Evolutionary conservation across 1,140 invertebrate genomes (phyloP), one percentile per base, ranked within the genome.

Genomic region (Trypoxylus dichotomus): DNA sequence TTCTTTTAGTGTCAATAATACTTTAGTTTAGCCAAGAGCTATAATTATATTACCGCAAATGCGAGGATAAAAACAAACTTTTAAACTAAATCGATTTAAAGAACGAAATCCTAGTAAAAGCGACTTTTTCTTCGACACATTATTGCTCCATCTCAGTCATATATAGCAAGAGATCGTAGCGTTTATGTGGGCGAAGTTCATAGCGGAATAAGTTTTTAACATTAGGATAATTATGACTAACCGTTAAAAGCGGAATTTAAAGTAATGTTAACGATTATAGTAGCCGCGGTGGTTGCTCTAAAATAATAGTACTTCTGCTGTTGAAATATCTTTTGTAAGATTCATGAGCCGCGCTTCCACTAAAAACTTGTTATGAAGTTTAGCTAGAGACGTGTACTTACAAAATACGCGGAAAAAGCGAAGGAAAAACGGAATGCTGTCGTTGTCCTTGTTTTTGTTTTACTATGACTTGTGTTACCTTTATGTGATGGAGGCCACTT

Each of bases 311-410:
- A 54, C n/a, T 54, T n/a, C 47, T 54, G 15, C n/a, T 15, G 47
- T 5, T 54, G 15, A 54, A 54, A 54, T 19, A 54, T 54, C 2
- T 19, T 54, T 54, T 15, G 47, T n/a, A 54, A 54, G 47, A 54
- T 54, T 54, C 47, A 54, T 54, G 13, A 5, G 47, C 47, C 15
- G 15, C 47, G 2, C 19, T 19, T 15, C 47, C 47, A 54, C 19
- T 54, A 54, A 54, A 54, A 54, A 54, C 47, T 54, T 54, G 47
- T 54, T 54, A 54, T 54, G 13, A 54, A 54, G 47, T 54, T 54
- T 54, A 19, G 47, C 19, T 54, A 54, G 47, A 54, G 11, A n/a
- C 47, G 47, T 54, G 47, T n/a, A 19, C 13, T 54, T n/a, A 19
- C 15, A 54, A 54, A 54, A 54, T 54, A 54, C 47, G 15, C 19